Percentiles rank a stretch among this genome's conserved stretches.
Conservation (phyloP, 2,888 invertebrate species). For the Metallyticus violacea region DNA sequence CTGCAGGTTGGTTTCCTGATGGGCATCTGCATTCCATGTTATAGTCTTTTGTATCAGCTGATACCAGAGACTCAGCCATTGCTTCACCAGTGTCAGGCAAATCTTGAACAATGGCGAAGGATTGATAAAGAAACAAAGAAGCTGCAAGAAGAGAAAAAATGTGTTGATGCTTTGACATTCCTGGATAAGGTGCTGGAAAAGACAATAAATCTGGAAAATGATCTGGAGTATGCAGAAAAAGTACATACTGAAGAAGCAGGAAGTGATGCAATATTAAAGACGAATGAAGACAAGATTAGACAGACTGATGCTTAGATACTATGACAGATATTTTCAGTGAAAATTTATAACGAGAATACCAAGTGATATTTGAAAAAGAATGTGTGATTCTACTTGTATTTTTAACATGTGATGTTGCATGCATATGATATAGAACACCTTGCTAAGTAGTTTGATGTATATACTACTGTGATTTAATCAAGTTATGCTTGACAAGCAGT, state of each 20-base stretch:
- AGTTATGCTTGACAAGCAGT: no score
- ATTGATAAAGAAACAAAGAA: constrained; percentile 42
- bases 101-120: constrained; percentile 61
- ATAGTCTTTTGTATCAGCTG: constrained; percentile 62
- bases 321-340: no score
- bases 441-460: not conserved
- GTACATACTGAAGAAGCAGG: not conserved
- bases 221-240: no score
- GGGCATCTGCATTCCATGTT: constrained; percentile 80
- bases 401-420: no score
- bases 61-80: constrained; percentile 70
- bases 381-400: no score
- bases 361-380: not conserved
- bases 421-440: not conserved
- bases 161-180: constrained; percentile 5
- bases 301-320: no score
- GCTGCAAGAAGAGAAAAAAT: not conserved
- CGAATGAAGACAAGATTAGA: not conserved
- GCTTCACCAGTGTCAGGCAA: constrained; percentile 62
- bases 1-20: constrained; percentile 71
- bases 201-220: not conserved
- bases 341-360: not conserved
- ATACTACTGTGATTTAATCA: no score
- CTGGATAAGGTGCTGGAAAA: constrained; percentile 2
- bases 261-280: not conserved